Percentiles rank a stretch among this genome's conserved stretches.
These are phyloP conservation scores for Catharus fuscescens DNA, from an alignment of 2,113 vertebrate species.

Conservation along the genomic window DNA sequence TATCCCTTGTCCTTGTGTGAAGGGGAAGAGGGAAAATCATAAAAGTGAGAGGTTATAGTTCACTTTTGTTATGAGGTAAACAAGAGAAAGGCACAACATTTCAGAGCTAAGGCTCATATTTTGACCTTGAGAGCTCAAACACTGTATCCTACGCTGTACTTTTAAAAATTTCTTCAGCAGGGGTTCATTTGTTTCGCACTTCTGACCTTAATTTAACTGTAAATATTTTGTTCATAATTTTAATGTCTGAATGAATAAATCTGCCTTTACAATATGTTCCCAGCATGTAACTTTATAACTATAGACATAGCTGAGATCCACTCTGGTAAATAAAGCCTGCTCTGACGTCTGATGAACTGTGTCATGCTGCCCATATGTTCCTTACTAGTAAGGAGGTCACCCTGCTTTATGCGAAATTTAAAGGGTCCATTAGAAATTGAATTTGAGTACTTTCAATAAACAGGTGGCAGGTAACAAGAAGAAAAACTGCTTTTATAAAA, in stretches of 20 bases:
- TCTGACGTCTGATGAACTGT: neutral
- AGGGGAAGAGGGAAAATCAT: neutral
- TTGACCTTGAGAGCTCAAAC: neutral
- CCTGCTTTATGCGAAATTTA: neutral
- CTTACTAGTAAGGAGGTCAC: neutral
- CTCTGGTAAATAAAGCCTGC: neutral
- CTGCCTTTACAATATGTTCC: neutral
- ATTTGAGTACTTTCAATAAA: neutral
- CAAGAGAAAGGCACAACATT: neutral
- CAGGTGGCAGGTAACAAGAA: neutral
- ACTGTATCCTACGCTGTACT: neutral
- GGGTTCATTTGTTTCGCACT: neutral
- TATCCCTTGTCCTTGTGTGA: neutral
- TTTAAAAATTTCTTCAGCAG: neutral
- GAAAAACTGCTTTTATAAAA: neutral
- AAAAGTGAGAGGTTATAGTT: neutral
- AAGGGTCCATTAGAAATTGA: neutral
- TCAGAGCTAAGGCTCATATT: neutral
- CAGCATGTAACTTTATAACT: neutral
- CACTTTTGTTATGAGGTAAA: constrained; percentile 19
- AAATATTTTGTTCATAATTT: constrained; percentile 18
- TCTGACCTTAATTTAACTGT: neutral
- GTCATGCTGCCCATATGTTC: neutral
- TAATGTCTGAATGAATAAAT: neutral
- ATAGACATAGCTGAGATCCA: neutral